A percentile compares a stretch with the other conserved stretches of the same genome.
These are phyloP conservation scores for Molossus alvarezi DNA, from an alignment of 2,797 vertebrate genomes.

Conservation along the genomic window DNA sequence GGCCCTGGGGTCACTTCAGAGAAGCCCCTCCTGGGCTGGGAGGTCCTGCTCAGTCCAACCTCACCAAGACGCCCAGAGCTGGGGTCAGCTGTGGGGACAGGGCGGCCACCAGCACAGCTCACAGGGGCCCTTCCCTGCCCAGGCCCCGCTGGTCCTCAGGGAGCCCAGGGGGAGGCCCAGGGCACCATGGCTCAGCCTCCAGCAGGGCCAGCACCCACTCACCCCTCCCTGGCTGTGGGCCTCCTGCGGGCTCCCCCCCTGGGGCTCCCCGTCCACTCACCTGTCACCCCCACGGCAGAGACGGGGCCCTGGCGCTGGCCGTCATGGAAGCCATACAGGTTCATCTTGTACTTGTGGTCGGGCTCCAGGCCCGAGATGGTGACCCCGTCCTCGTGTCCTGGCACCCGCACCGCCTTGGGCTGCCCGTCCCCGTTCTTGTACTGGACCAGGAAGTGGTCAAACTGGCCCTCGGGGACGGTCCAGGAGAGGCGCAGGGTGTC, in stretches of 20 bases:
- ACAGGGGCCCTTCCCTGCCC: background rate
- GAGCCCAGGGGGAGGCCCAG: background rate
- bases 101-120: background rate
- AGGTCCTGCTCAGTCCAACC: background rate
- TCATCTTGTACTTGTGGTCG: slow-evolving; percentile 86
- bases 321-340: slow-evolving; percentile 78
- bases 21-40: background rate
- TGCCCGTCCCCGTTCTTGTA: slow-evolving; percentile 78
- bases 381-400: slow-evolving; percentile 19
- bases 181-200: background rate
- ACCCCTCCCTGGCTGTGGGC: background rate
- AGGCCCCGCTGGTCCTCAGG: background rate
- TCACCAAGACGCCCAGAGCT: background rate
- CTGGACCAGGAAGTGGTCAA: slow-evolving; percentile 84
- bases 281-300: slow-evolving; percentile 80
- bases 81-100: background rate
- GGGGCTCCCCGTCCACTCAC: slow-evolving; percentile 77
- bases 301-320: slow-evolving; percentile 75
- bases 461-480: slow-evolving; percentile 65
- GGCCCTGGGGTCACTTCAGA: background rate
- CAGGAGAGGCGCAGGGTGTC: slow-evolving; percentile 85
- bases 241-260: background rate
- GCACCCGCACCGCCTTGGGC: slow-evolving; percentile 72
- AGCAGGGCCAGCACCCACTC: background rate
- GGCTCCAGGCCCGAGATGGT: slow-evolving; percentile 81